Base-by-base conservation (phyloP, 53 echinoderm and acorn worm genomes). In the Holothuria scabra region DNA sequence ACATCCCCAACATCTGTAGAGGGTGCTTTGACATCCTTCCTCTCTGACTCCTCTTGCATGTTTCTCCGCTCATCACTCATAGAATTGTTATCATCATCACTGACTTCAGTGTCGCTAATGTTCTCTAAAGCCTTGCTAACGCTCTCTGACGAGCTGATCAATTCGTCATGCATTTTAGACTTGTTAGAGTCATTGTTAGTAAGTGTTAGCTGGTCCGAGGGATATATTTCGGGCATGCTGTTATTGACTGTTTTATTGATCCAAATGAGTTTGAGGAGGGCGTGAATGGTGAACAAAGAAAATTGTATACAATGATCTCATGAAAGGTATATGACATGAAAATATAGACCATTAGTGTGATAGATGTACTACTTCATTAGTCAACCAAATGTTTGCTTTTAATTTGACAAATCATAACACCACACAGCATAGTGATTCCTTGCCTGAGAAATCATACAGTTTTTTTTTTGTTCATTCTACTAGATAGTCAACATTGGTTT, bases 101-200 rank as follows among this genome's bases (percentile, higher is more conserved):
- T 81, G 46, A 64, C 64, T 34, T 61, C 82, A 5, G 82, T 64
- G 25, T 81, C 82, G 8, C 82, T 81, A 41, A 64, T 48, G 21
- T 81, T 38, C 44, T 81, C 82, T 41, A 81, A 28, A 9, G 82
- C 82, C 20, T 81, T 81, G 44, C 62, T 63, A 21, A 81, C 82
- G 48, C 82, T 81, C 60, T 81, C 82, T 10, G 65, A 63, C 10
- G 82, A 81, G 65, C 82, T 81, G 48, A 81, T 64, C 13, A 81
- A 35, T 25, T 81, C 64, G 7, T 81, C 82, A 20, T 81, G 62
- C 63, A 49, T 8, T 62, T 81, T 64, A 5, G 62, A 26, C 25
- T 34, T 63, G 63, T 34, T 81, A 35, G 82, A 63, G 65, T 63
- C 82, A 16, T 22, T 64, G 62, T 61, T 61, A 63, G 82, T 81